Percentiles rank a stretch among this genome's conserved stretches.
Conservation (phyloP, 2,888 invertebrate species). For the Morpho helenor region DNA sequence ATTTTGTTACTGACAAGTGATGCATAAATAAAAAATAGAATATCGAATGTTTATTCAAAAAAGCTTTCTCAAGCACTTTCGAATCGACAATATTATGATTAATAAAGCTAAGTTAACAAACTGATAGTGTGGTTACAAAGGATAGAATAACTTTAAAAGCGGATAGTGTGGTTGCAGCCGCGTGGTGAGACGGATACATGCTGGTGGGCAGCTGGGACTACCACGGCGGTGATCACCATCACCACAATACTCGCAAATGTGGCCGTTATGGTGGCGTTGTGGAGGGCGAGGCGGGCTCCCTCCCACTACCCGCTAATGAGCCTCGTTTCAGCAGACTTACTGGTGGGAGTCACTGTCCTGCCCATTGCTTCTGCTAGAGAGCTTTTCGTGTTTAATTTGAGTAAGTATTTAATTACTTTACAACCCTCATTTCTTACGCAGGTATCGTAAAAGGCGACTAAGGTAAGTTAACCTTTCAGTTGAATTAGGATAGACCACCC, state of each 20-base stretch:
- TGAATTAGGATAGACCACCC: too few relatives aligned
- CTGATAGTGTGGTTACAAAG: neutral
- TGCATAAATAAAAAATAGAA: too few relatives aligned
- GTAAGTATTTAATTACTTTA: conserved; percentile 39
- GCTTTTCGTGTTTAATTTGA: conserved; percentile 67
- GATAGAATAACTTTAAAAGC: conserved; percentile 7
- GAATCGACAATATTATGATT: too few relatives aligned
- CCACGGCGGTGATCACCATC: conserved; percentile 42
- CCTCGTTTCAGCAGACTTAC: conserved; percentile 81
- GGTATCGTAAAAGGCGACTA: too few relatives aligned
- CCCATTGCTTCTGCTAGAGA: conserved; percentile 79
- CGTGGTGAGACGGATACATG: conserved; percentile 42
- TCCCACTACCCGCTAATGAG: conserved; percentile 84
- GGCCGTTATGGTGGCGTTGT: conserved; percentile 51
- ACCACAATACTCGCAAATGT: conserved; percentile 51
- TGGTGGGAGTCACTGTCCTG: conserved; percentile 77
- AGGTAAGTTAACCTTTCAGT: too few relatives aligned
- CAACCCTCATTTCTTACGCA: too few relatives aligned
- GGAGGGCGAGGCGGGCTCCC: conserved; percentile 58
- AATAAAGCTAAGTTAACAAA: too few relatives aligned
- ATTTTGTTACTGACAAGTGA: too few relatives aligned
- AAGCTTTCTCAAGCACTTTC: too few relatives aligned
- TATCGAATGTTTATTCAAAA: too few relatives aligned
- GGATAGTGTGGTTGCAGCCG: conserved; percentile 33
- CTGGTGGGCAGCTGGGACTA: conserved; percentile 43